Percentiles rank a stretch among this genome's conserved stretches.
phyloP scores from a whole-genome alignment of 2,888 invertebrate genomes.

The Drosophila suboccidentalis region DNA sequence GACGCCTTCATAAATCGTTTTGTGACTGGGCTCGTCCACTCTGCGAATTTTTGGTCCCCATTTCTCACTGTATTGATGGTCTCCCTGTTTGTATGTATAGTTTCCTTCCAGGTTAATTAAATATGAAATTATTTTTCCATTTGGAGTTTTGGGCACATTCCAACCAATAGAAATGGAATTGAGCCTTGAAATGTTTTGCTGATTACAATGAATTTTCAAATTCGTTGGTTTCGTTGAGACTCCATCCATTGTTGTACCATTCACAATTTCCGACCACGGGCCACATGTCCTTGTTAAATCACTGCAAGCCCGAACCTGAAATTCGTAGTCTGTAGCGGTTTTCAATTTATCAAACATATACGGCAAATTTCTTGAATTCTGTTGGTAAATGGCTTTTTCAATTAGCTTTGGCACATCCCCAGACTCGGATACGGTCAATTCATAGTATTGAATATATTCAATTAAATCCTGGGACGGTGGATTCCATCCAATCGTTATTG shows the following conservation, averaged over 20 bases:
- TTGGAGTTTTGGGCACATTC: constrained; percentile 90
- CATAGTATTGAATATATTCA: constrained; percentile 91
- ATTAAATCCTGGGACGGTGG: constrained; percentile 89
- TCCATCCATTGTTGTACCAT: constrained; percentile 94
- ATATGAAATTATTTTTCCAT: constrained; percentile 93
- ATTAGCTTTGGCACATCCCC: constrained; percentile 86
- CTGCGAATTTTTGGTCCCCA: constrained; percentile 88
- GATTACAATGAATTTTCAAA: constrained; percentile 89
- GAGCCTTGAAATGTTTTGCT: constrained; percentile 86
- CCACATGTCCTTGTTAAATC: constrained; percentile 92
- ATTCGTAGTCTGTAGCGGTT: constrained; percentile 92
- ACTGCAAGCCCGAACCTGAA: constrained; percentile 93
- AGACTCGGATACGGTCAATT: constrained; percentile 88
- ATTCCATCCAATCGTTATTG: constrained; percentile 93
- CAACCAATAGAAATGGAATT: constrained; percentile 90
- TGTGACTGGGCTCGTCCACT: constrained; percentile 87
- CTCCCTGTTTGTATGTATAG: constrained; percentile 87
- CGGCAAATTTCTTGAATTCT: constrained; percentile 89
- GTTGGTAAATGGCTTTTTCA: constrained; percentile 89
- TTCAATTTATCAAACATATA: constrained; percentile 92
- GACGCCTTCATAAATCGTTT: constrained; percentile 88
- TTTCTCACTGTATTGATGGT: constrained; percentile 86
- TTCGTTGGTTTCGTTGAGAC: constrained; percentile 91
- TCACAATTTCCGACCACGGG: constrained; percentile 91
- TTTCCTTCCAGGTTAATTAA: constrained; percentile 88